Evolutionary conservation across 2,888 invertebrate species (phyloP).

Genomic region (Amitus sp.): DNA sequence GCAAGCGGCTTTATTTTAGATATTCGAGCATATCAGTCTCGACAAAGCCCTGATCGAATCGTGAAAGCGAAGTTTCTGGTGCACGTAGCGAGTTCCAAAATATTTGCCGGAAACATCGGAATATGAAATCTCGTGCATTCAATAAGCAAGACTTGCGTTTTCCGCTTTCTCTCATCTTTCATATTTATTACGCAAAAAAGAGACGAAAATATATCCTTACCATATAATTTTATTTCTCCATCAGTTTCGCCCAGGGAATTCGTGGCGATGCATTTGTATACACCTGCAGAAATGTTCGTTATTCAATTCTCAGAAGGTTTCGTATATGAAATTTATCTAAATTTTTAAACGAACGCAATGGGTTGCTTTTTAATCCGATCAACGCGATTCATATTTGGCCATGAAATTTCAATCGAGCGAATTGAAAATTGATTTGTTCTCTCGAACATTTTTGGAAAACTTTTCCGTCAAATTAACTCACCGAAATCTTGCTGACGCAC

Average conservation of each 20-base stretch:
- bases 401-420: too few relatives aligned
- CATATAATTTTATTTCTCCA: conserved; percentile 67
- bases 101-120: not conserved
- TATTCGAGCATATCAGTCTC: conserved; percentile 31
- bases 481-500: conserved; percentile 63
- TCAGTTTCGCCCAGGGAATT: conserved; percentile 67
- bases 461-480: conserved; percentile 65
- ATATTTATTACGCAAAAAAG: too few relatives aligned
- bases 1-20: conserved; percentile 44
- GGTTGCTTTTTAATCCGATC: too few relatives aligned
- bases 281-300: too few relatives aligned
- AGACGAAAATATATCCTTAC: too few relatives aligned
- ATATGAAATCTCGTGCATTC: conserved; percentile 61
- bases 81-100: conserved; percentile 1
- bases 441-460: too few relatives aligned
- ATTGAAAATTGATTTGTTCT: not conserved
- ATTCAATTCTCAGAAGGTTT: too few relatives aligned
- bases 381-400: too few relatives aligned
- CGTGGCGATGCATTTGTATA: conserved; percentile 60
- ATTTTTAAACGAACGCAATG: too few relatives aligned
- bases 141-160: too few relatives aligned
- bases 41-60: conserved; percentile 37
- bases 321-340: too few relatives aligned
- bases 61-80: conserved; percentile 27
- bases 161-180: too few relatives aligned